Conservation (phyloP, 1,140 invertebrate genomes). For the Drosophila ficusphila region DNA sequence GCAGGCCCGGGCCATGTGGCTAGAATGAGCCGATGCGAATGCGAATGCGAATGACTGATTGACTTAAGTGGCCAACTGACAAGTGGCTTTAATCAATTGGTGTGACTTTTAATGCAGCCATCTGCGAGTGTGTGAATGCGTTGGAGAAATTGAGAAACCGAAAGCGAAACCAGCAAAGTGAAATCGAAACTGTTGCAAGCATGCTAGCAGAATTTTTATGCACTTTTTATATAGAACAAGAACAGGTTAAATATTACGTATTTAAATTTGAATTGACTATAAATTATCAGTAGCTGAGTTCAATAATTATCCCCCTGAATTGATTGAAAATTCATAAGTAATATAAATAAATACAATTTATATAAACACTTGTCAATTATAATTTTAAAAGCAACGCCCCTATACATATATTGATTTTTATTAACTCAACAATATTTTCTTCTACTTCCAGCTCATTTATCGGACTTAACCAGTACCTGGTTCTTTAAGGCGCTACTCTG, state of each 20-base stretch:
- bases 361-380: too few relatives aligned
- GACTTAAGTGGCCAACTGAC: constrained; percentile 78
- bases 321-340: too few relatives aligned
- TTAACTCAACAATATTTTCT: not conserved
- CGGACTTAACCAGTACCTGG: not conserved
- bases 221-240: not conserved
- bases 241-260: not conserved
- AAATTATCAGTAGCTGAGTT: too few relatives aligned
- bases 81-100: constrained; percentile 76
- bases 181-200: constrained; percentile 4
- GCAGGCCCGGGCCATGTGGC: constrained; percentile 55
- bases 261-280: too few relatives aligned
- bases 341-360: too few relatives aligned
- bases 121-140: not conserved
- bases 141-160: constrained; percentile 31
- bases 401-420: too few relatives aligned
- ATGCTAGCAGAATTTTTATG: not conserved
- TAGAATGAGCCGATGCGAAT: constrained; percentile 58
- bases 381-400: too few relatives aligned
- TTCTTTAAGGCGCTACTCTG: constrained; percentile 46
- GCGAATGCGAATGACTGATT: constrained; percentile 74
- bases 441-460: constrained; percentile 5
- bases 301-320: too few relatives aligned
- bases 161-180: constrained; percentile 10
- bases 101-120: constrained; percentile 39